A percentile compares a stretch with the other conserved stretches of the same genome.
Evolutionary conservation across 2,888 invertebrate species (phyloP).

Genomic region (Leptura quadrifasciata): DNA sequence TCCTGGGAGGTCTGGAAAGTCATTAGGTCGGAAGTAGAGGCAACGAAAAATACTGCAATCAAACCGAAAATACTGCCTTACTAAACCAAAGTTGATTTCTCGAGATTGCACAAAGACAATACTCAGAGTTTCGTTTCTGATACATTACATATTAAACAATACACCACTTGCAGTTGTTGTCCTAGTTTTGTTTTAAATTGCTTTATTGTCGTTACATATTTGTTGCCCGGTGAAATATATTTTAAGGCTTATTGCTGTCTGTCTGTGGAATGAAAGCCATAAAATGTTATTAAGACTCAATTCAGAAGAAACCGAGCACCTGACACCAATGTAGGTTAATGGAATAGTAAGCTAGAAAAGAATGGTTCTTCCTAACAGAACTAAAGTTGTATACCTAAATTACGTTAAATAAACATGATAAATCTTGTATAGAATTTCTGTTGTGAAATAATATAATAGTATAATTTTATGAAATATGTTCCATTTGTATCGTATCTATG

Average conservation of each 20-base stretch:
- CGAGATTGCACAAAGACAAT: conserved; percentile 5
- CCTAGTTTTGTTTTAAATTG: background rate
- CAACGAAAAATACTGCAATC: conserved; percentile 26
- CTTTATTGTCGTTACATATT: background rate
- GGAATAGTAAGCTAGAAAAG: background rate
- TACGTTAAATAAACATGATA: too few species aligned
- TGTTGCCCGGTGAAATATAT: conserved; percentile 8
- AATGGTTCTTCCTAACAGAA: background rate
- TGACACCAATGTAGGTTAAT: conserved; percentile 4
- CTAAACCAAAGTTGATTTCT: conserved; percentile 26
- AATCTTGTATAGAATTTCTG: too few species aligned
- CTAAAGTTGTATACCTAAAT: too few species aligned
- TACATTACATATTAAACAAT: conserved; percentile 15
- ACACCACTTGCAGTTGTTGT: conserved; percentile 1
- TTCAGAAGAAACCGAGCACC: conserved; percentile 16
- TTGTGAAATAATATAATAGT: too few species aligned
- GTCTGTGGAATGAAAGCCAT: conserved; percentile 14
- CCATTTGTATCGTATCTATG: too few species aligned
- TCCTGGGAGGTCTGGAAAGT: conserved; percentile 19
- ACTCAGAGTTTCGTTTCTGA: background rate
- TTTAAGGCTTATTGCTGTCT: conserved; percentile 13
- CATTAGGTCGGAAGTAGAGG: conserved; percentile 20
- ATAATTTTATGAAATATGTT: too few species aligned
- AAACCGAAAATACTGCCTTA: conserved; percentile 20
- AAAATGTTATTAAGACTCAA: conserved; percentile 11